These are phyloP conservation scores for Melolontha melolontha DNA, from an alignment of 2,888 invertebrate species.

Conservation along the genomic window DNA sequence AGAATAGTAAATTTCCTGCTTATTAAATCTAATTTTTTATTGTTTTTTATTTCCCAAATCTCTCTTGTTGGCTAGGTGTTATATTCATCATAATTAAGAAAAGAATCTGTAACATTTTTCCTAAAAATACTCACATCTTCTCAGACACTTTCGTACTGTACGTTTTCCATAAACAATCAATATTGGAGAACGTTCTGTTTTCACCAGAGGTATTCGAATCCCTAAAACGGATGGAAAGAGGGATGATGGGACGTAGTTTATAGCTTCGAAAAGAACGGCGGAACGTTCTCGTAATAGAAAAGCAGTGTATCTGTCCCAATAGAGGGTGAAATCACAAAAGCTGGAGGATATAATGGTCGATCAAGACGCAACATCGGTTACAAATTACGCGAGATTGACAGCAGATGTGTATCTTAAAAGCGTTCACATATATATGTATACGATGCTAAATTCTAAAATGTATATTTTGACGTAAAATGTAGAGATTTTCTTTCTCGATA, in stretches of 20 bases:
- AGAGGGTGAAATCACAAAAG: slow-evolving; percentile 47
- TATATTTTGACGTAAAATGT: no score
- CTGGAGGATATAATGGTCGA: slow-evolving; percentile 51
- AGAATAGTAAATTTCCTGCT: no score
- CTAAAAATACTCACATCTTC: no score
- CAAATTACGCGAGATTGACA: slow-evolving; percentile 50
- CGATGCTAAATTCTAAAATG: no score
- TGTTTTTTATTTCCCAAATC: no score
- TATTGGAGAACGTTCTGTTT: slow-evolving; percentile 5
- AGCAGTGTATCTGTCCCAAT: slow-evolving; percentile 48
- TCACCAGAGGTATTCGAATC: background rate
- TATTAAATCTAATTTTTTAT: no score
- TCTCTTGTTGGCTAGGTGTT: no score
- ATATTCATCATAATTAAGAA: no score
- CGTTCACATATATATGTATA: no score
- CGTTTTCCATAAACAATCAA: slow-evolving; percentile 19
- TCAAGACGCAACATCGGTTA: slow-evolving; percentile 51
- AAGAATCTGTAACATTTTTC: no score
- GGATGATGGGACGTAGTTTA: slow-evolving; percentile 34
- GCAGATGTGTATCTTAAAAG: slow-evolving; percentile 42
- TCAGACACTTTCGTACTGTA: background rate
- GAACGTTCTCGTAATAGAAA: slow-evolving; percentile 41
- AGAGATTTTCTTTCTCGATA: no score
- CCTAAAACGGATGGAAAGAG: background rate
- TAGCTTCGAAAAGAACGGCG: slow-evolving; percentile 32